Evolutionary conservation across 2,888 invertebrate species (phyloP).

Genomic region (Congeria kusceri): DNA sequence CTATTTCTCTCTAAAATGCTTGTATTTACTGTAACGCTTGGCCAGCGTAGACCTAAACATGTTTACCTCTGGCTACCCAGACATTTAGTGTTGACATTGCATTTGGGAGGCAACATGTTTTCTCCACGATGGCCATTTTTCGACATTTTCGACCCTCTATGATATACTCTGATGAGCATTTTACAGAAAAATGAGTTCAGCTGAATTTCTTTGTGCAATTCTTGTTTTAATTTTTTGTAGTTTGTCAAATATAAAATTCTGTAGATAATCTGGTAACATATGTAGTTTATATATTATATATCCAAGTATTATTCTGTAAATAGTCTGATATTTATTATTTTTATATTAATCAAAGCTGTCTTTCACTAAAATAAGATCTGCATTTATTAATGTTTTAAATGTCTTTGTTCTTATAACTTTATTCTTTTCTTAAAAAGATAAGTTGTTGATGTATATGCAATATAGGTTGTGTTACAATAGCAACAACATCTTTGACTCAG

Average conservation of each 20-base stretch:
- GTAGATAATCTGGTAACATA: slow-evolving; percentile 6
- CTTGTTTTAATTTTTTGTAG: slow-evolving; percentile 9
- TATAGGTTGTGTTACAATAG: slow-evolving; percentile 1
- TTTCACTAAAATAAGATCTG: neutral
- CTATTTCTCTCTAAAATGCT: slow-evolving; percentile 57
- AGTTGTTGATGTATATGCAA: neutral
- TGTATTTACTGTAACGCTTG: slow-evolving; percentile 28
- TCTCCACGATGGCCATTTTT: slow-evolving; percentile 58
- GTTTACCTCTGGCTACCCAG: neutral
- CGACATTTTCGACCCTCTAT: slow-evolving; percentile 54
- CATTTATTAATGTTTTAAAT: neutral
- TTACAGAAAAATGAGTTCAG: slow-evolving; percentile 52
- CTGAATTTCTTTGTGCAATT: slow-evolving; percentile 33
- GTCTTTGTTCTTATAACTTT: neutral
- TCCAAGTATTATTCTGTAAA: neutral
- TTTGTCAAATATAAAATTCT: slow-evolving; percentile 8
- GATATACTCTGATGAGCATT: slow-evolving; percentile 59
- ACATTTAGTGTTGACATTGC: neutral
- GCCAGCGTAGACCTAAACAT: slow-evolving; percentile 7
- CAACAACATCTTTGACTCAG: neutral
- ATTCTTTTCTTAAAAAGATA: neutral
- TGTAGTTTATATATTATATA: slow-evolving; percentile 1
- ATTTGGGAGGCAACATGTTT: slow-evolving; percentile 21
- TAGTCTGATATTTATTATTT: neutral
- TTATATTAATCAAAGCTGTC: neutral